A percentile compares a stretch with the other conserved stretches of the same genome.
Conservation (phyloP, 35 echinoderm and acorn worm species). For the Ophiothrix spiculata region DNA sequence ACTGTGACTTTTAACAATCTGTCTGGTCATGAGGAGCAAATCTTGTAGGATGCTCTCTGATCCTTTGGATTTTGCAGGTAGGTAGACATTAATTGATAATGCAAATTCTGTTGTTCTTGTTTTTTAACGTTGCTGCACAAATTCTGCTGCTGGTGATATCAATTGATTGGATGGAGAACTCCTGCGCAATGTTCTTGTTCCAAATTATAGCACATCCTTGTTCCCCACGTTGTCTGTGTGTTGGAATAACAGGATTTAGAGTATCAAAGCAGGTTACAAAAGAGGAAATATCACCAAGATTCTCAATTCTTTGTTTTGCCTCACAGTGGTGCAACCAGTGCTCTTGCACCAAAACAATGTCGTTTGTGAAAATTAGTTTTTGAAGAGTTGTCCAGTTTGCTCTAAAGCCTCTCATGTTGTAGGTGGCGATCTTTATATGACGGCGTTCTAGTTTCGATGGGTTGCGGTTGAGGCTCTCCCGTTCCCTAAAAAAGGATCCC, state of each 20-base stretch:
- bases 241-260: neutral
- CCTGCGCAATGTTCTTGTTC: neutral
- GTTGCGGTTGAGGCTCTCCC: too few relatives aligned
- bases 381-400: neutral
- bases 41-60: too few relatives aligned
- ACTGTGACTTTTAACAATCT: too few relatives aligned
- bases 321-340: neutral
- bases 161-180: neutral
- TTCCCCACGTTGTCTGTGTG: neutral
- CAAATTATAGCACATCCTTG: neutral
- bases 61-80: neutral
- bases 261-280: neutral
- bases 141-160: neutral
- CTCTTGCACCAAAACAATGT: neutral
- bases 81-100: neutral
- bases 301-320: neutral
- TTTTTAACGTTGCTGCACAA: neutral
- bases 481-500: too few relatives aligned
- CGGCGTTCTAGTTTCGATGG: too few relatives aligned
- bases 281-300: neutral
- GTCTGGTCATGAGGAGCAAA: too few relatives aligned
- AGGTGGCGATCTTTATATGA: too few relatives aligned
- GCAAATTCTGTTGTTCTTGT: neutral
- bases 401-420: too few relatives aligned
- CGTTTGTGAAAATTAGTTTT: neutral